Evolutionary conservation across 2,888 invertebrate species (phyloP), one percentile per base, ranked within the genome.

Genomic region (Lasioglossum marginatum): DNA sequence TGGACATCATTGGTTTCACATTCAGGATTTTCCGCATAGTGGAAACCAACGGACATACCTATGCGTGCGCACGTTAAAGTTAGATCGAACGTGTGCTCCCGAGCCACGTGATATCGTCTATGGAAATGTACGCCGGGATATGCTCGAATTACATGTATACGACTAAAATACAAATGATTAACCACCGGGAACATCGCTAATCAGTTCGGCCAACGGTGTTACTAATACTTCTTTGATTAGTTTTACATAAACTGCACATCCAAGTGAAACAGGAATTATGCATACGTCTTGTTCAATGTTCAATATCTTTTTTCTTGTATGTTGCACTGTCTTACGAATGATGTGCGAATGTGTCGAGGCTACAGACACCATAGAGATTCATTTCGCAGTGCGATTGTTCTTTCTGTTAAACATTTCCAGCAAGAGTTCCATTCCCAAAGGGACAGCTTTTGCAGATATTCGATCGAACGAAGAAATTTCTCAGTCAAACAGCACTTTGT

Each of bases 1-100:
- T 68, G 68, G 34, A 57, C 80, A 66, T 66, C 73, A 73, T 80
- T 43, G 66, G 63, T 82, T 37, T 71, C 63, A 23, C 31, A 66
- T 73, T 71, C 79, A 66, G 73, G 68, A 82, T 80, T 80, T 80
- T 74, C 52, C 43, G n/a, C 31, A 34, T 16, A 27, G 45, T 80
- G 73, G 52, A 82, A 82, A 79, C 23, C 37, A 34, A 23, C 68
- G 68, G 52, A 79, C 63, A 63, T 63, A 27, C 27, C 1, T 68
- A 16, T 27, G 43, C 79, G 40, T 23, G 66, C 19, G 66, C 37
- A 68, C 23, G 23, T 70, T 34, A 52, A 57, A 68, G 34, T 63
- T 40, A 16, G 79, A 52, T 71, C 71, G 71, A 71, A 70, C 66
- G 31, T 27, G 70, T 48, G 23, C 43, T 63, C 60, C 19, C 31